Evolutionary conservation across 2,888 invertebrate genomes (phyloP).

Genomic region (Callyntrura guangdongensis): DNA sequence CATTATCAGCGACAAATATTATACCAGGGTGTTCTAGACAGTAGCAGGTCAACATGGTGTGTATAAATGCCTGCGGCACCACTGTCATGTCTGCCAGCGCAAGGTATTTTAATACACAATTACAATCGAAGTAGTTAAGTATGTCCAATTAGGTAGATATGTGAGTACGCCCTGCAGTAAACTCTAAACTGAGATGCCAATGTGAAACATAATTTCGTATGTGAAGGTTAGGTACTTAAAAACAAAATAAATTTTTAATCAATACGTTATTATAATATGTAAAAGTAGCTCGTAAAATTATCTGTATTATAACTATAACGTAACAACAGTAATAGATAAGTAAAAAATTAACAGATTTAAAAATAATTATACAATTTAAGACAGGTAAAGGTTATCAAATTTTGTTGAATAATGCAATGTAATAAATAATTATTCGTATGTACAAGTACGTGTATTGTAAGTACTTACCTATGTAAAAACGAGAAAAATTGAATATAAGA

Average conservation of each 20-base stretch:
- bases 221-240: background rate
- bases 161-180: background rate
- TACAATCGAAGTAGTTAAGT: background rate
- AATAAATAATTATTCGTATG: background rate
- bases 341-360: background rate
- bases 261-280: background rate
- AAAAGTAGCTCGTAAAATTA: too few relatives aligned
- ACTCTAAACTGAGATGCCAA: constrained; percentile 30
- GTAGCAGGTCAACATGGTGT: constrained; percentile 30
- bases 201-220: background rate
- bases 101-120: background rate
- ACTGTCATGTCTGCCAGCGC: background rate
- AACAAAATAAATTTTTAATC: background rate
- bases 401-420: background rate
- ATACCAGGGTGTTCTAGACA: constrained; percentile 74
- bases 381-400: background rate
- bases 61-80: constrained; percentile 9
- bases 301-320: background rate
- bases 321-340: background rate
- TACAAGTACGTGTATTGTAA: background rate
- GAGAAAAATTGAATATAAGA: constrained; percentile 1
- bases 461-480: background rate
- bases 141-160: background rate
- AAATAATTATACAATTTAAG: background rate
- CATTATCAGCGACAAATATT: constrained; percentile 47